These are phyloP conservation scores for Eurypyga helias DNA, from an alignment of 2,113 vertebrate genomes.

Conservation along the genomic window DNA sequence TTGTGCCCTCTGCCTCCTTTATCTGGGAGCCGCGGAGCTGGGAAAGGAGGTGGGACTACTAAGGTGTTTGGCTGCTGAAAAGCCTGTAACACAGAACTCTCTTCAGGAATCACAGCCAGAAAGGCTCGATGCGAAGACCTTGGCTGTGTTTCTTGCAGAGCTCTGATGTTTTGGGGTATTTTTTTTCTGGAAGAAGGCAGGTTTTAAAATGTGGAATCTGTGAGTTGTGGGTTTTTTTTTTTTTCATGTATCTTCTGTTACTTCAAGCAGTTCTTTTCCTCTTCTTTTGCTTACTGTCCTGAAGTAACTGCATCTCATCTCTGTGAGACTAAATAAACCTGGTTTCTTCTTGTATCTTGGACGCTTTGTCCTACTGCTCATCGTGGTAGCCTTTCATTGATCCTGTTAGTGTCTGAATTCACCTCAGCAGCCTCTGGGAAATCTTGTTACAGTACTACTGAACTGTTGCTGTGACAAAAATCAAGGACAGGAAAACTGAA, in stretches of 20 bases:
- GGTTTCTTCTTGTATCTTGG: background rate
- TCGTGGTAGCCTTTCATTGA: background rate
- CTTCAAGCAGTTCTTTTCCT: background rate
- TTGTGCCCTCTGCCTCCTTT: background rate
- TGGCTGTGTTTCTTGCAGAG: background rate
- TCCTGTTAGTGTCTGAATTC: background rate
- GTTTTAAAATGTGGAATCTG: background rate
- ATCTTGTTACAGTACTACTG: background rate
- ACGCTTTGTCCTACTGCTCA: background rate
- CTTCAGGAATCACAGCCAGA: background rate
- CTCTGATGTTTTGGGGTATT: background rate
- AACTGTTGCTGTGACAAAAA: background rate
- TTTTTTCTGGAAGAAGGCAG: background rate
- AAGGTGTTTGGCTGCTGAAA: background rate
- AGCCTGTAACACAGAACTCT: background rate
- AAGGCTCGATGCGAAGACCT: background rate
- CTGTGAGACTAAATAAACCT: background rate
- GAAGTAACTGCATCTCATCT: background rate
- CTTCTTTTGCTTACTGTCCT: background rate
- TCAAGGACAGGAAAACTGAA: background rate
- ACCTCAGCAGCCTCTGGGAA: background rate
- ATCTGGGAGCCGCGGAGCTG: background rate
- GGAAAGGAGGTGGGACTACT: background rate
- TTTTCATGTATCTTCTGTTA: background rate
- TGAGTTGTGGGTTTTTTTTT: background rate